Conservation (phyloP, 2,888 invertebrate species). For the Drosophila rellima region DNA sequence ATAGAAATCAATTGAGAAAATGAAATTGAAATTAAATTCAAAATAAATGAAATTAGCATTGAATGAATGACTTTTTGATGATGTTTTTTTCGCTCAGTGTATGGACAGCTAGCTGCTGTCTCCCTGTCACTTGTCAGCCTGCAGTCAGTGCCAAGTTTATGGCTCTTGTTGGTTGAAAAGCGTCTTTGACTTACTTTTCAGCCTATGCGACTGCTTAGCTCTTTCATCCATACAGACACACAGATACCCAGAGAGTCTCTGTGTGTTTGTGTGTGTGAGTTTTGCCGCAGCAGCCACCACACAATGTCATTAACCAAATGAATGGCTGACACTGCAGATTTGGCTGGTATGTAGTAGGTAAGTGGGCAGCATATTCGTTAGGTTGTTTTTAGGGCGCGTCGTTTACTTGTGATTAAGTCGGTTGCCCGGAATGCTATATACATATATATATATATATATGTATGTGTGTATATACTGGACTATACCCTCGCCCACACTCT, state of each 20-base stretch:
- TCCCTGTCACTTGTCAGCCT: constrained; percentile 28
- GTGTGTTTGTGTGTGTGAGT: constrained; percentile 48
- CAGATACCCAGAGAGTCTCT: not conserved
- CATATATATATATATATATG: no score
- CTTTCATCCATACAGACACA: constrained; percentile 4
- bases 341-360: constrained; percentile 21
- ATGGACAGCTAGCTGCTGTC: constrained; percentile 8
- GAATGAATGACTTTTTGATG: no score
- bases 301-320: constrained; percentile 82
- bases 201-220: constrained; percentile 21
- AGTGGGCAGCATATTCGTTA: not conserved
- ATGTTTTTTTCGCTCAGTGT: no score
- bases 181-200: constrained; percentile 61
- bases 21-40: no score
- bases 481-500: not conserved
- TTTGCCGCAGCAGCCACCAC: constrained; percentile 79
- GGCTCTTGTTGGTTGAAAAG: constrained; percentile 46
- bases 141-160: constrained; percentile 31
- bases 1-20: no score
- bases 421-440: constrained; percentile 53
- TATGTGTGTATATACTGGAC: not conserved
- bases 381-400: constrained; percentile 32
- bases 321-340: constrained; percentile 81
- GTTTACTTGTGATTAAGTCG: constrained; percentile 80
- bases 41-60: no score